phyloP scores from a whole-genome alignment of 2,797 vertebrate genomes.

The Cephalopachus bancanus region DNA sequence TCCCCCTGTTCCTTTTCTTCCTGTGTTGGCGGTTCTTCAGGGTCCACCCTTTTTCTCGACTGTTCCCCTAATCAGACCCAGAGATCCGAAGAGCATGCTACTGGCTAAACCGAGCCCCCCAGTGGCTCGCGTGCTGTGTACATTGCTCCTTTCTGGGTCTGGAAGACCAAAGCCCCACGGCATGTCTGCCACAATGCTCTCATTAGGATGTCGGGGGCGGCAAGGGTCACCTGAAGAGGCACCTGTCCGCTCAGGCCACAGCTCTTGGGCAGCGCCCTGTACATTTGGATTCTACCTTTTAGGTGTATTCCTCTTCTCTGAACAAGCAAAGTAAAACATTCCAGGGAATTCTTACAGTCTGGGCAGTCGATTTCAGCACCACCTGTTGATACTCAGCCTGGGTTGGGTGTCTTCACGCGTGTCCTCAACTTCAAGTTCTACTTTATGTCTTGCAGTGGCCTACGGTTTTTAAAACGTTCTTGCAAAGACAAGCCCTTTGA shows the following conservation, averaged over 20 bases:
- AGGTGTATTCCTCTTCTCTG: slow-evolving; percentile 92
- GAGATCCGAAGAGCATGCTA: slow-evolving; percentile 91
- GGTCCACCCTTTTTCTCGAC: slow-evolving; percentile 84
- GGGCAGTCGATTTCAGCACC: slow-evolving; percentile 93
- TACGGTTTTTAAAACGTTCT: neutral
- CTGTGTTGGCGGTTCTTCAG: slow-evolving; percentile 77
- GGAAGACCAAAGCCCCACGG: slow-evolving; percentile 88
- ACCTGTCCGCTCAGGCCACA: slow-evolving; percentile 94
- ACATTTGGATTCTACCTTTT: slow-evolving; percentile 91
- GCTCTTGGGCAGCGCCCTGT: slow-evolving; percentile 87
- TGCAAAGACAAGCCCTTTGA: neutral
- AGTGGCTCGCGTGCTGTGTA: slow-evolving; percentile 86
- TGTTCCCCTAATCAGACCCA: slow-evolving; percentile 91
- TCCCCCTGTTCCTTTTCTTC: slow-evolving; percentile 67
- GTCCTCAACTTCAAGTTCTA: slow-evolving; percentile 11
- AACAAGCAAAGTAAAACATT: slow-evolving; percentile 93
- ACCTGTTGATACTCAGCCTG: slow-evolving; percentile 92
- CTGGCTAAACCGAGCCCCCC: slow-evolving; percentile 89
- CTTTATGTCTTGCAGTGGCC: neutral
- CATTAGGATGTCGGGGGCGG: slow-evolving; percentile 88
- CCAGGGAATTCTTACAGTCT: slow-evolving; percentile 91
- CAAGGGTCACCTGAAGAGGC: slow-evolving; percentile 92
- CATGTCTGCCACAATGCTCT: slow-evolving; percentile 87
- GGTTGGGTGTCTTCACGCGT: slow-evolving; percentile 88
- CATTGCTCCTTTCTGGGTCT: slow-evolving; percentile 88